Evolutionary conservation across 2,113 vertebrate species (phyloP).

Genomic region (Ovibos moschatus): DNA sequence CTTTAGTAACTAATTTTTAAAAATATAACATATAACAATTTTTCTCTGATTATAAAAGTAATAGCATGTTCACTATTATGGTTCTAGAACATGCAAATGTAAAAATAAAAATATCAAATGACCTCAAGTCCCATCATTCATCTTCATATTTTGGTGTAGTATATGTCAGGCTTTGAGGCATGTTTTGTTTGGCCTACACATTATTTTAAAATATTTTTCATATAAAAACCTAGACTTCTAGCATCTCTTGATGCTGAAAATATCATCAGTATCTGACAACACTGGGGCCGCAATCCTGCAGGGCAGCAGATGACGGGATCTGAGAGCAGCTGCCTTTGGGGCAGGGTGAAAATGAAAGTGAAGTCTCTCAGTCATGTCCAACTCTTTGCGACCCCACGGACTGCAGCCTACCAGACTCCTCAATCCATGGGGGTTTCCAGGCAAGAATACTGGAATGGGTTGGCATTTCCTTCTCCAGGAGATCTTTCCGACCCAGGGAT

Average conservation of each 20-base stretch:
- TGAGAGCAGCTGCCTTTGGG: background rate
- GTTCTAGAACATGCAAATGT: background rate
- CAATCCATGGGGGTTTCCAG: no score
- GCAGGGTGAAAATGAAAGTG: background rate
- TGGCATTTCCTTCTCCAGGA: no score
- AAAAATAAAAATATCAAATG: background rate
- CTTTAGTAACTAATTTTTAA: background rate
- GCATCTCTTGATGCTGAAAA: background rate
- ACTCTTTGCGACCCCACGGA: background rate
- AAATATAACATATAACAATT: background rate
- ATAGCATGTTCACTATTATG: background rate
- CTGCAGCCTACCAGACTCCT: background rate
- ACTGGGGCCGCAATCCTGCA: background rate
- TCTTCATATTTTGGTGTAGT: background rate
- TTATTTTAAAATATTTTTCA: background rate
- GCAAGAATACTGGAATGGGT: no score
- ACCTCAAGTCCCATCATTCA: background rate
- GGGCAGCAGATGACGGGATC: background rate
- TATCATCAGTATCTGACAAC: background rate
- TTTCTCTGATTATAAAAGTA: constrained; percentile 5
- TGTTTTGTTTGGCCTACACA: background rate
- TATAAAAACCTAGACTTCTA: background rate
- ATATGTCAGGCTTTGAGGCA: background rate
- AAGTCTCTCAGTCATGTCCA: background rate
- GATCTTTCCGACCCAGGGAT: no score